phyloP scores from a whole-genome alignment of 2,797 vertebrate genomes.

The Phrynocephalus forsythii region DNA sequence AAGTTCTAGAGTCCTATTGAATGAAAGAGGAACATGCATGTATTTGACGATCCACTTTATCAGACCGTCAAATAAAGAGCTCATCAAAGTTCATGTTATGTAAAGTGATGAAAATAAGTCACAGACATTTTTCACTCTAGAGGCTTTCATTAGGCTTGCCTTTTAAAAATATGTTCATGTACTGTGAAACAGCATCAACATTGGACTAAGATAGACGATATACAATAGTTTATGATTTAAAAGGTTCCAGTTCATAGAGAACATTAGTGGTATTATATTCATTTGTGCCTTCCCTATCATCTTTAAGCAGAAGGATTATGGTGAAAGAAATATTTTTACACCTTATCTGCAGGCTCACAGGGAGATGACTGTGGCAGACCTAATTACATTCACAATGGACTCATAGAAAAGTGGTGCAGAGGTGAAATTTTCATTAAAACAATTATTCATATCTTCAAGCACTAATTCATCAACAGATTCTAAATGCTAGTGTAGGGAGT shows the following conservation, averaged over 20 bases:
- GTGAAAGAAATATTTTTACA: constrained; percentile 70
- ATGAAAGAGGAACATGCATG: constrained; percentile 35
- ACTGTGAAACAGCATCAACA: constrained; percentile 63
- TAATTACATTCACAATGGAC: constrained; percentile 77
- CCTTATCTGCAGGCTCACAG: constrained; percentile 77
- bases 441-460: constrained; percentile 73
- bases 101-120: constrained; percentile 13
- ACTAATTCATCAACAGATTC: constrained; percentile 68
- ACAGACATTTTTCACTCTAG: constrained; percentile 7
- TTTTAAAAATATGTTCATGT: constrained; percentile 54
- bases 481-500: constrained; percentile 53
- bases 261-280: constrained; percentile 73
- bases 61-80: constrained; percentile 59
- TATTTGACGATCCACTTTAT: constrained; percentile 48
- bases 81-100: constrained; percentile 30
- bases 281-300: constrained; percentile 74
- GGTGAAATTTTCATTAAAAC: constrained; percentile 78
- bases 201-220: constrained; percentile 69
- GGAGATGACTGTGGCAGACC: constrained; percentile 69
- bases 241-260: constrained; percentile 65
- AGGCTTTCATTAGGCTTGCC: constrained; percentile 1
- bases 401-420: constrained; percentile 64
- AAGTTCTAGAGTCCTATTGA: neutral
- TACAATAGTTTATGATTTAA: constrained; percentile 75
- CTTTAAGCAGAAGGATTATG: constrained; percentile 78